A percentile compares a stretch with the other conserved stretches of the same genome.
Conservation (phyloP, 2,113 vertebrate species). For the Nesoenas mayeri region DNA sequence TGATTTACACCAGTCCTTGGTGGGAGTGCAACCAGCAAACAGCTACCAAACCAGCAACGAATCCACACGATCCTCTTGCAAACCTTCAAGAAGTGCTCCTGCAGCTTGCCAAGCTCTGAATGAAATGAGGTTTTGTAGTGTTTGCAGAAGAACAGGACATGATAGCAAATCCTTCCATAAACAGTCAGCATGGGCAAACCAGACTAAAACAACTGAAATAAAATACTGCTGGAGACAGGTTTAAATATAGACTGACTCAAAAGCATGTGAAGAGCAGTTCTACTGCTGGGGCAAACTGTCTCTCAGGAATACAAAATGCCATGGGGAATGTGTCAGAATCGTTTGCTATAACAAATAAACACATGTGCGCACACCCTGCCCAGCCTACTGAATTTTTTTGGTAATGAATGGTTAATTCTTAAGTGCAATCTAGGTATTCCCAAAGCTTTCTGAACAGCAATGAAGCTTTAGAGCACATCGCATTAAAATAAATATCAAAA, state of each 20-base stretch:
- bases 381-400: neutral
- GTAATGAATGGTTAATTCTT: neutral
- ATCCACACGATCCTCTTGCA: neutral
- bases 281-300: conserved; percentile 9
- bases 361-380: neutral
- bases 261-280: conserved; percentile 31
- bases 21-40: neutral
- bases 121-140: neutral
- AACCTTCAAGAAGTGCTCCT: neutral
- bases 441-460: neutral
- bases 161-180: neutral
- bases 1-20: neutral
- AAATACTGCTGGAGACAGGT: conserved; percentile 28
- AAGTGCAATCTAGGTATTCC: neutral
- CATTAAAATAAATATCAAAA: neutral
- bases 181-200: neutral
- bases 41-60: neutral
- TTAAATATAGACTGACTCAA: conserved; percentile 57
- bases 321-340: neutral
- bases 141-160: neutral
- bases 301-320: conserved; percentile 9
- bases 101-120: neutral
- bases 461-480: neutral
- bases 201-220: conserved; percentile 40
- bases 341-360: neutral